These are phyloP conservation scores for Lutjanus erythropterus DNA, from an alignment of 2,113 vertebrate species.

Conservation along the genomic window DNA sequence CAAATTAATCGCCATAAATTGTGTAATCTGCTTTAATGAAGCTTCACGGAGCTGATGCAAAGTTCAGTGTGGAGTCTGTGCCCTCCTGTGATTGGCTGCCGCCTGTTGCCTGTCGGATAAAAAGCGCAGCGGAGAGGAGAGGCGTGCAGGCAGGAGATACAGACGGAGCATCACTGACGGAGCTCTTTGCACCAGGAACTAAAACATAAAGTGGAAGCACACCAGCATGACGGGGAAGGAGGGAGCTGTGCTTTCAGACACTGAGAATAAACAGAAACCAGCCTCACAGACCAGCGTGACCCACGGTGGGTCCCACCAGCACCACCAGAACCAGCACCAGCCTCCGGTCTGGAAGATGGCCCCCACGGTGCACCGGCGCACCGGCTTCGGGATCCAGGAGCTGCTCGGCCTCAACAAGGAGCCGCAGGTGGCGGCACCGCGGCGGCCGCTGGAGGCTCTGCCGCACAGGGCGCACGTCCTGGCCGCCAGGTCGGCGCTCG, in stretches of 20 bases:
- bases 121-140: conserved; percentile 86
- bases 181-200: conserved; percentile 87
- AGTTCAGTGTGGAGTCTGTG: conserved; percentile 31
- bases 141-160: conserved; percentile 14
- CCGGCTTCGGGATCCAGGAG: conserved; percentile 98
- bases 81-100: conserved; percentile 90
- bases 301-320: conserved; percentile 69
- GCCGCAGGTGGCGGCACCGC: conserved; percentile 87
- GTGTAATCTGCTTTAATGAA: background rate
- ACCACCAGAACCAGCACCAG: conserved; percentile 56
- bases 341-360: conserved; percentile 77
- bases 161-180: conserved; percentile 72
- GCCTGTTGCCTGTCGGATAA: conserved; percentile 93
- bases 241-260: conserved; percentile 86
- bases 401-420: conserved; percentile 98
- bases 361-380: conserved; percentile 88
- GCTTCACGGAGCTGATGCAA: conserved; percentile 17
- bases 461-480: conserved; percentile 91
- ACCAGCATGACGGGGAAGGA: conserved; percentile 92
- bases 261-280: conserved; percentile 87
- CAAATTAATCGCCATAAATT: background rate
- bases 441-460: conserved; percentile 90
- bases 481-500: conserved; percentile 90
- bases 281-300: conserved; percentile 60
- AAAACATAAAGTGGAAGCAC: conserved; percentile 62